Conservation (phyloP, 2,888 invertebrate genomes). For the Caenorhabditis zanzibari region DNA sequence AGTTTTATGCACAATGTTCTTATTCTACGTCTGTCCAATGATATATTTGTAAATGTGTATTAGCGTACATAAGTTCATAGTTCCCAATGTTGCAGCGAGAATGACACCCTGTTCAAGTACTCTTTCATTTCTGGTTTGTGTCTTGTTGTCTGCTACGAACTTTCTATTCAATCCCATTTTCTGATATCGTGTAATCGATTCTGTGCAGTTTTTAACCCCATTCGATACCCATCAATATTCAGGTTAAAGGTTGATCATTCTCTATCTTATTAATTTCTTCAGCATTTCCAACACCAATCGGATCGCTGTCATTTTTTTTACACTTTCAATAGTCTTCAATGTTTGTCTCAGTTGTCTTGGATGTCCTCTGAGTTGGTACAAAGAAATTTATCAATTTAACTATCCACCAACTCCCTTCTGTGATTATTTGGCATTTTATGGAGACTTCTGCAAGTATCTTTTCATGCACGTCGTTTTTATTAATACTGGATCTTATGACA, state of each 20-base stretch:
- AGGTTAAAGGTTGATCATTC: too few relatives aligned
- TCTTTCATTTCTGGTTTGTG: constrained; percentile 15
- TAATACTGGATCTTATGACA: constrained; percentile 40
- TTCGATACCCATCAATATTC: constrained; percentile 37
- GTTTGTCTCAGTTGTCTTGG: constrained; percentile 8
- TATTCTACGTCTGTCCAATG: constrained; percentile 59
- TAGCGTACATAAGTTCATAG: too few relatives aligned
- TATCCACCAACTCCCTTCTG: constrained; percentile 14
- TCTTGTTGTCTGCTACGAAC: constrained; percentile 37
- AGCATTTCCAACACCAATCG: constrained; percentile 36
- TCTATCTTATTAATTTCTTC: neutral
- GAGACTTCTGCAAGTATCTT: too few relatives aligned
- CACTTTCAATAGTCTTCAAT: neutral
- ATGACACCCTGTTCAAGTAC: neutral
- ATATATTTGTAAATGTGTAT: constrained; percentile 48
- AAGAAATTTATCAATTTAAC: constrained; percentile 22
- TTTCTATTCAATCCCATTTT: constrained; percentile 52
- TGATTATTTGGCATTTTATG: constrained; percentile 25
- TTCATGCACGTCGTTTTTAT: constrained; percentile 9
- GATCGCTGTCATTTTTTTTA: constrained; percentile 22
- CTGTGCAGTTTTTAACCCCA: constrained; percentile 51
- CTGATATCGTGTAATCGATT: constrained; percentile 56
- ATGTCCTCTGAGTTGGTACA: constrained; percentile 13
- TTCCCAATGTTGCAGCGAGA: neutral
- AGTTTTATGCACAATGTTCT: constrained; percentile 55